Base-by-base conservation (phyloP, 2,888 invertebrate genomes). In the Hydriomena furcata region DNA sequence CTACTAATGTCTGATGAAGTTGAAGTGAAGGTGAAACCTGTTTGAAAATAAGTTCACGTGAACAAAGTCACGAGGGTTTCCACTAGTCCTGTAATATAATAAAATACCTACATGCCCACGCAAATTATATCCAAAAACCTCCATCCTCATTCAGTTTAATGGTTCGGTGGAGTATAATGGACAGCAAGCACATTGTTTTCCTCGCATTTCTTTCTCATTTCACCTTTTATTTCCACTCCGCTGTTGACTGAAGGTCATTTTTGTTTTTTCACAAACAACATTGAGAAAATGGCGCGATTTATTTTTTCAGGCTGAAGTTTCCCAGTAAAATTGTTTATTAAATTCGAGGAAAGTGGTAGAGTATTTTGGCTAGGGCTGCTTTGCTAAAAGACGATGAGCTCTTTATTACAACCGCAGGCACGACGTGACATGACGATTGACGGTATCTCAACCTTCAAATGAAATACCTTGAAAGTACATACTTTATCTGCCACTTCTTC, bases 231-330 rank as follows among this genome's bases (percentile, higher is more conserved):
- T n/a, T 38, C 17, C 7, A 23, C 8, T 7, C 23, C 30, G 10
- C 10, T 52, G 31, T 44, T 11, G 31, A 10, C 7, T 20, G 41
- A 52, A 58, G 55, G 52, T 55, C 52, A 52, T 20, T 42, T 41
- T 44, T 46, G 42, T 38, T 56, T 45, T 43, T 46, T 23, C 28
- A 38, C 31, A 40, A 52, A 52, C 31, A 36, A 27, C 41, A 41
- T 44, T 23, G 17, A 7, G 25, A 8, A 25, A 42, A 31, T 37
- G 35, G 20, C 42, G 17, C 35, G 11, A 12, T 48, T 48, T 24
- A 27, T 47, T 27, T 20, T 10, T 41, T 32, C n/a, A 11, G 10
- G 17, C 41, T 21, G 5, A 32, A 42, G 17, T 32, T 40, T 11
- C 31, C n/a, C 23, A 23, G n/a, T 41, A 8, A 41, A 41, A 41